Evolutionary conservation across 2,113 vertebrate genomes (phyloP).

Genomic region (Dicentrarchus labrax): DNA sequence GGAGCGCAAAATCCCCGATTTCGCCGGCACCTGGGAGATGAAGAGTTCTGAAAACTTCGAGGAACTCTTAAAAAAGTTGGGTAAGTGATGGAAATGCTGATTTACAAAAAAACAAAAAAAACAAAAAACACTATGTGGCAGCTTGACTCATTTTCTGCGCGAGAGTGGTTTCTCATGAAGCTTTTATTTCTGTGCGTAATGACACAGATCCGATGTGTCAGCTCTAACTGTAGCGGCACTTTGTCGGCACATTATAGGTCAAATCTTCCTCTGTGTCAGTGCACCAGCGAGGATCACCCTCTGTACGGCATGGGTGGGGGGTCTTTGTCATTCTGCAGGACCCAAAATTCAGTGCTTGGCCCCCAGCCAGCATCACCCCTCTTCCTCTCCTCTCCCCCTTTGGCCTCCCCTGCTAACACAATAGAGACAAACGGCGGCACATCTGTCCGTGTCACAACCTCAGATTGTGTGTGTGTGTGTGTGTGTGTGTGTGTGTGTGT

Average conservation of each 20-base stretch:
- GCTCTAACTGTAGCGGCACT: conserved; percentile 41
- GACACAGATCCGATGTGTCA: conserved; percentile 65
- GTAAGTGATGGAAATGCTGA: conserved; percentile 80
- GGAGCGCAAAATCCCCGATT: conserved; percentile 88
- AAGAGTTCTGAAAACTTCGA: conserved; percentile 94
- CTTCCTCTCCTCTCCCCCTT: conserved; percentile 29
- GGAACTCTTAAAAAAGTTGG: conserved; percentile 91
- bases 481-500: conserved; percentile 39
- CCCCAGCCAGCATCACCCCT: conserved; percentile 57
- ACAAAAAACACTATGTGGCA: too few relatives aligned
- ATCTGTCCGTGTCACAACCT: conserved; percentile 74
- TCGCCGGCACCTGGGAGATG: conserved; percentile 94
- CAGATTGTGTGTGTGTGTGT: conserved; percentile 35
- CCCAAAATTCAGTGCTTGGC: conserved; percentile 72
- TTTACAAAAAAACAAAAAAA: too few relatives aligned
- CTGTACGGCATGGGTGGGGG: conserved; percentile 62
- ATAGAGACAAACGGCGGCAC: conserved; percentile 82
- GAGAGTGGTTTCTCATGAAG: conserved; percentile 13
- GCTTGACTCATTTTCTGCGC: conserved; percentile 22
- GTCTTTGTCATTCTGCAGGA: conserved; percentile 78
- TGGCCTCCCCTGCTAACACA: conserved; percentile 66
- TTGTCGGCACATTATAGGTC: conserved; percentile 66
- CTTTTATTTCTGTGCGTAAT: conserved; percentile 33
- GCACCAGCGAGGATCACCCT: conserved; percentile 50
- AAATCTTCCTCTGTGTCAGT: conserved; percentile 50